Evolutionary conservation across 2,113 vertebrate species (phyloP).

Genomic region (pig (Sus scrofa)): T2T-Sscrofa CM000826.6:122289501-122290000

Average conservation of each 20-base stretch:
- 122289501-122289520: background rate
- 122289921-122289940: slow-evolving; percentile 74
- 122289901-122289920: slow-evolving; percentile 67
- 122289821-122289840: background rate
- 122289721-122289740: background rate
- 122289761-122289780: background rate
- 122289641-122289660: background rate
- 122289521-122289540: background rate
- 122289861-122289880: slow-evolving; percentile 58
- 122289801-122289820: background rate
- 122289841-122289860: background rate
- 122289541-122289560: background rate
- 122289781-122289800: background rate
- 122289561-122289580: slow-evolving; percentile 18
- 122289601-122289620: background rate
- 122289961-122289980: slow-evolving; percentile 60
- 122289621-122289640: background rate
- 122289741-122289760: fast-evolving
- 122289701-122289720: background rate
- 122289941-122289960: slow-evolving; percentile 72
- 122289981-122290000: slow-evolving; percentile 75
- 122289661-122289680: background rate
- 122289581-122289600: slow-evolving; percentile 20
- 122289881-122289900: slow-evolving; percentile 54
- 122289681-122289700: background rate